These are phyloP conservation scores for Halisarca cf. caerulea DNA, from an alignment of 37 sponge, comb jelly and placozoan genomes.

Conservation along the genomic window DNA sequence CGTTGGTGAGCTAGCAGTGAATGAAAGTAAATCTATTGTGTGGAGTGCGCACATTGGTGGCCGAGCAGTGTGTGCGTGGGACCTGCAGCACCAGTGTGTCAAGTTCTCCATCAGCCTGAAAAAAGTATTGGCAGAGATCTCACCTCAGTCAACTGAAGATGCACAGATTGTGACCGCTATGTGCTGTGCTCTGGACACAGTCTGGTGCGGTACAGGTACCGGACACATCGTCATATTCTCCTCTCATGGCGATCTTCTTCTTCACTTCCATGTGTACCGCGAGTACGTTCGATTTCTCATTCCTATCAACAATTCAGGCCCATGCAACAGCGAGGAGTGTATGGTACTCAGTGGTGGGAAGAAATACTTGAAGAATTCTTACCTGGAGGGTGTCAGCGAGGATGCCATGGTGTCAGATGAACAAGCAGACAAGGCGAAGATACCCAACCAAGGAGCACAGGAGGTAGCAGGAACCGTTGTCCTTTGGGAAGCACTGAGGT, in stretches of 20 bases:
- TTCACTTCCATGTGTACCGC: conserved; percentile 49
- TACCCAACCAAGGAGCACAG: neutral
- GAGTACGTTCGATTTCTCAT: conserved; percentile 55
- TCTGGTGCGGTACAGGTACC: conserved; percentile 33
- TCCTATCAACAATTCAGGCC: conserved; percentile 14
- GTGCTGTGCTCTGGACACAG: conserved; percentile 33
- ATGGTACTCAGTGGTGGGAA: conserved; percentile 45
- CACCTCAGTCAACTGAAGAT: neutral
- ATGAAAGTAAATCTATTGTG: neutral
- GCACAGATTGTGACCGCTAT: conserved; percentile 31
- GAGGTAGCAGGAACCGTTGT: conserved; percentile 51
- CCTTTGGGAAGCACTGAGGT: conserved; percentile 66
- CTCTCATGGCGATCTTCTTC: conserved; percentile 13
- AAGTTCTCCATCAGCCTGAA: conserved; percentile 19
- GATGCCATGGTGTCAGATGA: neutral
- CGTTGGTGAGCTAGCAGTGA: conserved; percentile 25
- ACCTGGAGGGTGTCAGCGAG: conserved; percentile 3
- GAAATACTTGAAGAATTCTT: neutral
- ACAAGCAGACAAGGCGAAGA: neutral
- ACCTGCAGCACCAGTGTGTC: neutral
- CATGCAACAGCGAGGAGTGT: neutral
- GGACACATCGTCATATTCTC: conserved; percentile 36
- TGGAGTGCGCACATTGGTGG: conserved; percentile 23
- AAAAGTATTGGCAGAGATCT: neutral
- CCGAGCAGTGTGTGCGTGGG: conserved; percentile 28